Base-by-base conservation (phyloP, 2,888 invertebrate genomes). In the Cryptocheilus praepositus region DNA sequence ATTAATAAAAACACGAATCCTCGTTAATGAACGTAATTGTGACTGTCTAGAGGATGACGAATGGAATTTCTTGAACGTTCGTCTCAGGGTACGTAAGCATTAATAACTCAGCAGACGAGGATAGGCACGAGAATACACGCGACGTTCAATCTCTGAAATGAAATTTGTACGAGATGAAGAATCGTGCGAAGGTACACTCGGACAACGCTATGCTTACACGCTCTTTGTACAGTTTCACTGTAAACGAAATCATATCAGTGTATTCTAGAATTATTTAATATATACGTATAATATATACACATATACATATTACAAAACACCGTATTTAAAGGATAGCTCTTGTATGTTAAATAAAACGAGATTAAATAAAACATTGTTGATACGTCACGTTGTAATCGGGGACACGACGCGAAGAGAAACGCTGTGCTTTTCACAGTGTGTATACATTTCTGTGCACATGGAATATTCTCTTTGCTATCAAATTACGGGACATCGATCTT, bases 311-410 rank as follows among this genome's bases (percentile, higher is more conserved):
- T 74, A 60, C 80, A 70, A 73, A 75, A 74, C 77, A 73, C 71
- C 74, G 73, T 71, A 79, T 77, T 82, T 81, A 77, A 76, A 80
- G 76, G 60, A 74, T 82, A 84, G 84, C 79, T 84, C 82, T 84
- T 85, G 83, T 85, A 85, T 83, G 84, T 83, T 84, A 81, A 82
- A 84, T 77, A 80, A 82, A 85, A 72, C 70, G 65, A 80, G 79
- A 82, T 73, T 81, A 81, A 83, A 83, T 81, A 81, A 83, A 81
- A 36, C 36, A 82, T 83, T 83, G 82, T 84, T 83, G 76, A 84
- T 83, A 82, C 78, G 76, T 76, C 70, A 76, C 68, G 69, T 74
- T 69, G 67, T 72, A 69, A 74, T 19, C 45, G 28, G 64, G 58
- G 8, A 36, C 7, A 36, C 36, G n/a, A n/a, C n/a, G n/a, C 36